Evolutionary conservation across 2,797 vertebrate genomes (phyloP), one percentile per base, ranked within the genome.

Genomic region (Phylloscopus collybita): DNA sequence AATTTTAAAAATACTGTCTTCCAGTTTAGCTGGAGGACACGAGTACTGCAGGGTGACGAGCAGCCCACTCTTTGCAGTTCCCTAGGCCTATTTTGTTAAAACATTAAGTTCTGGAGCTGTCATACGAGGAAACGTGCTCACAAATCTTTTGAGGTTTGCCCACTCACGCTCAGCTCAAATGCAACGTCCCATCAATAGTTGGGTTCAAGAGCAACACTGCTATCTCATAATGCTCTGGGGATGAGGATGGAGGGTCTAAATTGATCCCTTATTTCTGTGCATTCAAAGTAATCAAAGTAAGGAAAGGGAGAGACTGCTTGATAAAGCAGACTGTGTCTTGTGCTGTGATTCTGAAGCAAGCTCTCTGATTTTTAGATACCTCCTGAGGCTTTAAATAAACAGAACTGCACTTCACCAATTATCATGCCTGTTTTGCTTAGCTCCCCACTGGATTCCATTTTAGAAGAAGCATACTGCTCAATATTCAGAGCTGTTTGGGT

Each of bases 351-450:
- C 80, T 73, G 76, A 66, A 90, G 73, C 4, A 1, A 73, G 71
- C 54, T 69, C 45, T 57, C 86, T 80, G 92, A 38, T 91, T 93
- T 91, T 90, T 17, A 85, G 91, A 76, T 78, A 80, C 45, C 92
- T 97, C 94, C 86, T 6, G 91, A 91, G 94, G 84, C 86, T 93
- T 90, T 93, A 93, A 95, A 94, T 82, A 94, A 93, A 94, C 93
- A 95, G 76, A 85, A 66, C 74, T 50, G 74, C 51, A 93, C 91
- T 95, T 85, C 79, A 85, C 86, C 94, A 91, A 87, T 96, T 94
- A 92, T 34, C 67, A 49, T 67, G 86, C 64, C 83, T 78, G 60
- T 76, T 94, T 85, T 94, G 45, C 91, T 94, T 44, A 38, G 80
- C 57, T 95, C 74, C 92, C 73, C 74, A 72, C 71, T 2, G 83